Evolutionary conservation across 1,140 invertebrate species (phyloP), one percentile per base, ranked within the genome.

Genomic region (Drosophila fuyamai): DNA sequence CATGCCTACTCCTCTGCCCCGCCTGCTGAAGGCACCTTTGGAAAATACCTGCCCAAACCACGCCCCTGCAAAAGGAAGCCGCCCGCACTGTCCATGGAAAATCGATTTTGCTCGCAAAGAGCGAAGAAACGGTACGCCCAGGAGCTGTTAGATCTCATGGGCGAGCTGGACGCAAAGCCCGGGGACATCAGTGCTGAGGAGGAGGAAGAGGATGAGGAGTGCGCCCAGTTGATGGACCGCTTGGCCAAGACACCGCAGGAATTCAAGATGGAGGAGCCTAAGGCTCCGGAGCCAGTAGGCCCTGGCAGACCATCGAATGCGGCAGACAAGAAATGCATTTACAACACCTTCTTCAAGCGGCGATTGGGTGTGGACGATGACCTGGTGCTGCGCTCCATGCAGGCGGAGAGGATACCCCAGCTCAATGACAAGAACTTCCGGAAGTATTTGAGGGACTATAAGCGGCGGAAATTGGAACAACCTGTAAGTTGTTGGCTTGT

Each of bases 361-460:
- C 74, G 67, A 5, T 50, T 54, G 0, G 83, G 82, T 0, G 27
- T 82, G 16, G 78, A 90, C 5, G 90, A 92, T 50, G 90, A 91
- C 27, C 76, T 76, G 4, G 74, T 88, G 1, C 44, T 89, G 18
- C 76, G 86, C 9, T 43, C 44, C 29, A 83, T 82, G 71, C 83
- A 90, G 35, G 36, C 74, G 12, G 79, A 68, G 0, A 74, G 76
- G 16, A 77, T 89, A 38, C 67, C 79, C 27, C 62, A 76, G 23
- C 58, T 92, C 4, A 89, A 94, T 2, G 96, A 97, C 54, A 95
- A 96, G n/a, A 93, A 94, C 32, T 96, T 96, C 76, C 93, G 93
- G 57, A 93, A 94, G 43, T 94, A 97, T 93, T 81, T 97, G 27
- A 92, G 93, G 4, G 93, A 94, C 36, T 96, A 97, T 83, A 95